Base-by-base conservation (phyloP, 1,140 invertebrate species). In the Scaptodrosophila lebanonensis region DNA sequence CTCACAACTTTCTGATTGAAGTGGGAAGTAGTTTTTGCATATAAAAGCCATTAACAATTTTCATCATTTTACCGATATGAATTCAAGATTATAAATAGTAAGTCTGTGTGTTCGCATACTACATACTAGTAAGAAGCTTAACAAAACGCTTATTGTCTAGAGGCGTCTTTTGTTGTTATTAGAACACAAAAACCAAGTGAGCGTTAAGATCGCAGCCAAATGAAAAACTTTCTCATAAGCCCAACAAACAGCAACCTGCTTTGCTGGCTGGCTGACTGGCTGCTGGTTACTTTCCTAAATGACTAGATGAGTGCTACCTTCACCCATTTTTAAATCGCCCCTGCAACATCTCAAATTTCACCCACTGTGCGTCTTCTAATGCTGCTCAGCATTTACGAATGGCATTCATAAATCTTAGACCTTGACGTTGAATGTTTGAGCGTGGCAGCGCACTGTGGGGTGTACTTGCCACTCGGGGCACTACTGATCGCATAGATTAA, bases 161-260 rank as follows among this genome's bases (percentile, higher is more conserved):
- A 22, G 9, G 40, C 22, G 18, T 18, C 13, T 38, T 29, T 48
- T 44, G 27, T 72, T 75, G 65, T 79, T 79, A 82, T 79, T 79
- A 79, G 73, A 79, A 79, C 73, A 79, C 75, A 79, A 68, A 69
- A 82, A 35, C 69, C 75, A 79, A 82, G 73, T 82, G 56, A 79
- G 73, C 73, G 73, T 79, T 79, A 79, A 79, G 73, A 77, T 77
- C 73, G 54, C 68, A 53, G 63, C 59, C 48, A 25, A 49, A 15
- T 45, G 45, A 70, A 62, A 79, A 73, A 79, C 73, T 79, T 79
- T 79, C 75, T 61, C 65, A 77, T 72, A 58, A 65, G 35, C 42
- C 35, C n/a, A 47, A 45, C 16, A 44, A 27, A 44, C 42, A 25
- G 27, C 43, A 12, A 17, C 29, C 3, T 5, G 30, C 15, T n/a